Conservation (phyloP, 1,140 invertebrate species). For the Procambarus virginalis region DNA sequence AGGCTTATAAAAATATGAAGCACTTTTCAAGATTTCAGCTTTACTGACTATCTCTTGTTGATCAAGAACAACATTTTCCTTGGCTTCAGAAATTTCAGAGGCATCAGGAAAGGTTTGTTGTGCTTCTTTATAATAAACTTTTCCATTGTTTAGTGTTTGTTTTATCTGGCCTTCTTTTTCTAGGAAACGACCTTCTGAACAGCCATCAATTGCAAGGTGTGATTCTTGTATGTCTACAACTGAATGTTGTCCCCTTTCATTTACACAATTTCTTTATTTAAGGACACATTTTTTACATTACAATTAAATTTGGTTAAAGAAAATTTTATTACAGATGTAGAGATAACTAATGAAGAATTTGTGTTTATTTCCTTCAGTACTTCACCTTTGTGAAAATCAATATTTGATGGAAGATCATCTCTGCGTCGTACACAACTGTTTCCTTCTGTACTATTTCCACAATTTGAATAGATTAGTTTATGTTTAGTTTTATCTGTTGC, state of each 20-base stretch:
- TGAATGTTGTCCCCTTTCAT: not conserved
- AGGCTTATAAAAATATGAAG: not conserved
- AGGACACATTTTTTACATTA: not conserved
- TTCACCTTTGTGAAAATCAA: not conserved
- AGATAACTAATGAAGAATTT: not conserved
- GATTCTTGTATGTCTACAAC: not conserved
- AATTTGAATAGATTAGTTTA: not conserved
- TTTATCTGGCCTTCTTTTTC: not conserved
- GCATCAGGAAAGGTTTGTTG: not conserved
- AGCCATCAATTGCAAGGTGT: not conserved
- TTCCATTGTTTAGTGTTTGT: not conserved
- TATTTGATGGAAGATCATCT: not conserved
- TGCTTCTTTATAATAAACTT: not conserved
- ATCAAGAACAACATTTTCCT: not conserved
- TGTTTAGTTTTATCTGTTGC: not conserved
- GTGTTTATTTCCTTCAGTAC: not conserved
- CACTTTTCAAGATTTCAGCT: not conserved
- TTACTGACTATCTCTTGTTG: not conserved
- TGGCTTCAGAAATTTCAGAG: not conserved
- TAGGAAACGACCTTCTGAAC: not conserved
- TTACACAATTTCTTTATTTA: not conserved
- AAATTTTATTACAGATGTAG: not conserved
- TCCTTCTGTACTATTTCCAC: not conserved
- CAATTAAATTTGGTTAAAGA: not conserved
- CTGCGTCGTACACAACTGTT: not conserved